phyloP scores from a whole-genome alignment of 2,113 vertebrate genomes.

The Xenopus tropicalis region UCB_Xtro_10.0 CM004450.2:54137001-54137500 shows the following conservation, averaged over 20 bases:
- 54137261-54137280: slow-evolving; percentile 23
- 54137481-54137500: too few species aligned
- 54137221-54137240: slow-evolving; percentile 26
- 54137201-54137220: slow-evolving; percentile 36
- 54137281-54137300: neutral
- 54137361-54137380: too few species aligned
- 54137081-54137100: slow-evolving; percentile 13
- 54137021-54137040: too few species aligned
- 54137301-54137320: neutral
- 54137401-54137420: too few species aligned
- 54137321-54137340: too few species aligned
- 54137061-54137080: neutral
- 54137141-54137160: slow-evolving; percentile 6
- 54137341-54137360: too few species aligned
- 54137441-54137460: too few species aligned
- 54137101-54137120: slow-evolving; percentile 29
- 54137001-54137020: too few species aligned
- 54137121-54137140: slow-evolving; percentile 20
- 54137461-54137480: too few species aligned
- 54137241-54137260: slow-evolving; percentile 37
- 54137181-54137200: slow-evolving; percentile 36
- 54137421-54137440: too few species aligned
- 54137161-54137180: slow-evolving; percentile 36
- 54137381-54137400: too few species aligned
- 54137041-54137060: neutral